Evolutionary conservation across 1,140 invertebrate genomes (phyloP).

Genomic region (Drosophila tani): DNA sequence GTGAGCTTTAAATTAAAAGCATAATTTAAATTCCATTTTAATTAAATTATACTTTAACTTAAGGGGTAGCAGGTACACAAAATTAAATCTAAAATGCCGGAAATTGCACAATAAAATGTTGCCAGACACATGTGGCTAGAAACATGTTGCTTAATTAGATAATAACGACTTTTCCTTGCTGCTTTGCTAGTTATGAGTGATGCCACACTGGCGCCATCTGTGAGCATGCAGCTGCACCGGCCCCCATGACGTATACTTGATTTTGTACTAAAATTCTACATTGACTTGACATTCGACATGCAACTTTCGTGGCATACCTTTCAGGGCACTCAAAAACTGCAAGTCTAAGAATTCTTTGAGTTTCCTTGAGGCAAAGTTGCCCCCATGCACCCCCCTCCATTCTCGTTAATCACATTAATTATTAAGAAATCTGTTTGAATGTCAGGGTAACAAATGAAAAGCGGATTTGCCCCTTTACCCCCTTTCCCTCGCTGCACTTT

Average conservation of each 20-base stretch:
- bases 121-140: too few species aligned
- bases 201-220: slow-evolving; percentile 24
- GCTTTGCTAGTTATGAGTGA: not conserved
- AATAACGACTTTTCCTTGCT: not conserved
- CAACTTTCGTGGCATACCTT: slow-evolving; percentile 25
- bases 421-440: slow-evolving; percentile 3
- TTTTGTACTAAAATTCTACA: slow-evolving; percentile 22
- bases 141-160: not conserved
- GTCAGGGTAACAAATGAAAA: not conserved
- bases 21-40: too few species aligned
- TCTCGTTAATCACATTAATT: slow-evolving; percentile 21
- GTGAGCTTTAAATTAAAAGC: too few species aligned
- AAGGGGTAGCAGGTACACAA: too few species aligned
- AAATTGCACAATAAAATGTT: not conserved
- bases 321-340: slow-evolving; percentile 3
- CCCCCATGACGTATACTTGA: slow-evolving; percentile 31
- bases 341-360: not conserved
- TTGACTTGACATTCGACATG: slow-evolving; percentile 17
- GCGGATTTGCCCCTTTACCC: not conserved
- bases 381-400: not conserved
- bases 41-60: too few species aligned
- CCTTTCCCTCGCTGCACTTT: not conserved
- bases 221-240: slow-evolving; percentile 14
- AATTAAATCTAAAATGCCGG: too few species aligned
- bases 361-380: not conserved